Conservation (phyloP, 92 coral and sea anemone species). For the Siderastrea siderea region DNA sequence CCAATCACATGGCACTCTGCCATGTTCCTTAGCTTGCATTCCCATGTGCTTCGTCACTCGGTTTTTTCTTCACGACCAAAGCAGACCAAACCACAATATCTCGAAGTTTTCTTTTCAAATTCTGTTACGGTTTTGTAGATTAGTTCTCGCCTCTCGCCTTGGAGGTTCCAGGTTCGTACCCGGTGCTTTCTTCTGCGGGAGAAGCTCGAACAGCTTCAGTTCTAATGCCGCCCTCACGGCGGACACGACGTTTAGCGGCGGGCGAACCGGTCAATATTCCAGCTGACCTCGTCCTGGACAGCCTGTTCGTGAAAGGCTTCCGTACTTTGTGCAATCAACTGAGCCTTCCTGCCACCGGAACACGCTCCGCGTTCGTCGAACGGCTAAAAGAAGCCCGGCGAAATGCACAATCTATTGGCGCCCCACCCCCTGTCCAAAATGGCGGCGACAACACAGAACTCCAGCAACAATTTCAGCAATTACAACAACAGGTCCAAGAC, state of each 20-base stretch:
- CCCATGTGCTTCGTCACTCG: too few species aligned
- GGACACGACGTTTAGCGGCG: not conserved
- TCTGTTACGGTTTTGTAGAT: too few species aligned
- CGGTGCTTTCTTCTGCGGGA: not conserved
- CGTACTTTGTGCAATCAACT: constrained; percentile 4
- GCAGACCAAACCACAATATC: too few species aligned
- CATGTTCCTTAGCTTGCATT: too few species aligned
- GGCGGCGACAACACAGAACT: not conserved
- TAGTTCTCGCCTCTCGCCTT: too few species aligned
- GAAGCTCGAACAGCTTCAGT: not conserved
- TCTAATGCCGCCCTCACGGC: not conserved
- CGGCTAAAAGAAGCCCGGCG: constrained; percentile 5
- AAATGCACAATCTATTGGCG: not conserved
- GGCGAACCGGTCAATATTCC: constrained; percentile 1
- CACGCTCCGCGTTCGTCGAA: not conserved
- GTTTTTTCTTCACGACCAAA: too few species aligned
- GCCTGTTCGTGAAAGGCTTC: constrained; percentile 1
- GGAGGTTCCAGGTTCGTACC: not conserved
- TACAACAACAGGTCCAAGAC: too few species aligned
- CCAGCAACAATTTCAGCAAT: too few species aligned
- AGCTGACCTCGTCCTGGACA: not conserved
- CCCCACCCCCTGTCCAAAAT: not conserved
- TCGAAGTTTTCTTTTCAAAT: too few species aligned
- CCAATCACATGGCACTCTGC: too few species aligned
- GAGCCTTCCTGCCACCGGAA: constrained; percentile 1